Percentiles rank a stretch among this genome's conserved stretches.
phyloP scores from a whole-genome alignment of 1,140 invertebrate genomes.

The Seison nebaliae region DNA sequence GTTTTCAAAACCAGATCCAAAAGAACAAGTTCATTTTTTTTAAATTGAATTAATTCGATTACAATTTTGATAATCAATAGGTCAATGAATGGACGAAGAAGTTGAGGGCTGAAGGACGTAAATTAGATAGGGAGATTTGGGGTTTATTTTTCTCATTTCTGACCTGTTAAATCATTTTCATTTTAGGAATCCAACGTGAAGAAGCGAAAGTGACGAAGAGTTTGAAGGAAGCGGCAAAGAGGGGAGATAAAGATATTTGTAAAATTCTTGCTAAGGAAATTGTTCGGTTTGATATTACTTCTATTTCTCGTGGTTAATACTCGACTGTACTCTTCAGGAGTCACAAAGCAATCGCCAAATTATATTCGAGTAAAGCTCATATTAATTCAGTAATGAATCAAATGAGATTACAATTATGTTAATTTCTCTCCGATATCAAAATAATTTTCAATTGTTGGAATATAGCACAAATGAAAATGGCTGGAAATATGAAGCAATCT shows the following conservation, averaged over 20 bases:
- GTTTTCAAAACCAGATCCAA: too few species aligned
- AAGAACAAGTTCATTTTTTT: too few species aligned
- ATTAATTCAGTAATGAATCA: conserved; percentile 12
- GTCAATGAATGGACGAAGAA: conserved; percentile 9
- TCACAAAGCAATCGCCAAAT: conserved; percentile 8
- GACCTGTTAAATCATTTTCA: not conserved
- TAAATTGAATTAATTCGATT: not conserved
- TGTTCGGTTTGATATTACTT: conserved; percentile 4
- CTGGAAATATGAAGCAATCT: conserved; percentile 8
- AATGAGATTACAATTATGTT: conserved; percentile 12
- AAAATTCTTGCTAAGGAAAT: conserved; percentile 10
- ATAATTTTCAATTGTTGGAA: not conserved
- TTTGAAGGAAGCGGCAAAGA: conserved; percentile 10
- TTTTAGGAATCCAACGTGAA: conserved; percentile 8
- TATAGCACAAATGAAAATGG: conserved; percentile 11
- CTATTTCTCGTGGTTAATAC: too few species aligned
- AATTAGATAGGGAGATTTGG: conserved; percentile 7
- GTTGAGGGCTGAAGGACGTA: conserved; percentile 2
- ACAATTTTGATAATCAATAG: not conserved
- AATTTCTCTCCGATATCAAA: not conserved
- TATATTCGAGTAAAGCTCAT: conserved; percentile 12
- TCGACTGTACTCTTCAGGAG: too few species aligned
- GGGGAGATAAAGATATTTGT: conserved; percentile 7
- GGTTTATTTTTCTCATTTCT: not conserved
- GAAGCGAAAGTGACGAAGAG: conserved; percentile 9